phyloP scores from a whole-genome alignment of 2,888 invertebrate genomes.

The Teinopalpus imperialis region DNA sequence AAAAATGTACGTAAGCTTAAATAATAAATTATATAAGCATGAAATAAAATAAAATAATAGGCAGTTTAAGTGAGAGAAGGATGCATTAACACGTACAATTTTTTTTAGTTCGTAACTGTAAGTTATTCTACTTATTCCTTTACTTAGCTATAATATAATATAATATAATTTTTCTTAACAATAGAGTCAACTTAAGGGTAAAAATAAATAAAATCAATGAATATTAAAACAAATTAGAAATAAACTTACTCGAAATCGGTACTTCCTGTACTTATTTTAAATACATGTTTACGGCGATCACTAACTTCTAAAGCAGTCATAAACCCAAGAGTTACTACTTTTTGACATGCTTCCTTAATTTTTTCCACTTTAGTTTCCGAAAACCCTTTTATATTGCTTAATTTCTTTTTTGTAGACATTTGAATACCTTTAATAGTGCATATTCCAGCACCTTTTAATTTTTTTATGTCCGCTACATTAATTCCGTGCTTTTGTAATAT shows the following conservation, averaged over 20 bases:
- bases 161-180: neutral
- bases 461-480: conserved; percentile 89
- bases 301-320: conserved; percentile 89
- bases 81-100: too few relatives aligned
- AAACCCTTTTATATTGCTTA: conserved; percentile 88
- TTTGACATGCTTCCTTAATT: conserved; percentile 89
- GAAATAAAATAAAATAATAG: too few relatives aligned
- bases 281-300: conserved; percentile 86
- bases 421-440: conserved; percentile 91
- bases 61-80: too few relatives aligned
- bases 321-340: conserved; percentile 84
- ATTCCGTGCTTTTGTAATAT: conserved; percentile 83
- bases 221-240: neutral
- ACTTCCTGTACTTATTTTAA: conserved; percentile 86
- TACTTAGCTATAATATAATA: too few relatives aligned
- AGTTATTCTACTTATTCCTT: too few relatives aligned
- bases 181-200: neutral
- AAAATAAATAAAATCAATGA: neutral
- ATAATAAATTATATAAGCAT: too few relatives aligned
- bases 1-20: too few relatives aligned
- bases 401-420: conserved; percentile 88
- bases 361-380: conserved; percentile 90
- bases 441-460: conserved; percentile 88
- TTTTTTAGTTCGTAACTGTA: too few relatives aligned
- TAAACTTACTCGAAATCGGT: conserved; percentile 86